Evolutionary conservation across 2,113 vertebrate genomes (phyloP).

Genomic region (Rattus rattus): DNA sequence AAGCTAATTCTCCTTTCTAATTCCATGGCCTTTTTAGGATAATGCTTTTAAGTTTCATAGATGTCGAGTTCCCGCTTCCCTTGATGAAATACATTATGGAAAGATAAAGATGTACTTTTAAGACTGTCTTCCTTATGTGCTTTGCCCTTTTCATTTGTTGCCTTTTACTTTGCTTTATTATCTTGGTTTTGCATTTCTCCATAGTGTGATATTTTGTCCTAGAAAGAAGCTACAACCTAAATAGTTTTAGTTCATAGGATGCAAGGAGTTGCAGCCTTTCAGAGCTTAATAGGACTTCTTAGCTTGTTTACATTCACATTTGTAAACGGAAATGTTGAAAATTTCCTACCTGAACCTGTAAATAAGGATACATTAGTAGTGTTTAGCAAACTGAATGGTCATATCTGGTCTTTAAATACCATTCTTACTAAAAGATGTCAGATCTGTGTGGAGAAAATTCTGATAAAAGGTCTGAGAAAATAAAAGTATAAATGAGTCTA

Average conservation of each 20-base stretch:
- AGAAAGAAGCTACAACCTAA: slow-evolving; percentile 15
- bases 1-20: not conserved
- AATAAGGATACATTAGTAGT: not conserved
- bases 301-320: not conserved
- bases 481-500: slow-evolving; percentile 28
- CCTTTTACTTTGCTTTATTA: slow-evolving; percentile 25
- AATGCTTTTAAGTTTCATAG: not conserved
- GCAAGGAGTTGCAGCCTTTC: not conserved
- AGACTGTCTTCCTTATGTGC: not conserved
- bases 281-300: not conserved
- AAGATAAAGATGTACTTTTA: not conserved
- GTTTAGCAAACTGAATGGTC: not conserved
- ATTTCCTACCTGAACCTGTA: not conserved
- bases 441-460: not conserved
- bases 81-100: not conserved
- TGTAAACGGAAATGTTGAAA: not conserved
- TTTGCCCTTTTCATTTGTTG: not conserved
- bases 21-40: not conserved
- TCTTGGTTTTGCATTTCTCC: slow-evolving; percentile 28
- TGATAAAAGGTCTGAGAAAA: not conserved
- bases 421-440: slow-evolving; percentile 9
- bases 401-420: not conserved
- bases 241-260: slow-evolving; percentile 1
- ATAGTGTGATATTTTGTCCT: slow-evolving; percentile 39
- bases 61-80: not conserved